These are phyloP conservation scores for Melanotus villosus DNA, from an alignment of 2,888 invertebrate species.

Conservation along the genomic window DNA sequence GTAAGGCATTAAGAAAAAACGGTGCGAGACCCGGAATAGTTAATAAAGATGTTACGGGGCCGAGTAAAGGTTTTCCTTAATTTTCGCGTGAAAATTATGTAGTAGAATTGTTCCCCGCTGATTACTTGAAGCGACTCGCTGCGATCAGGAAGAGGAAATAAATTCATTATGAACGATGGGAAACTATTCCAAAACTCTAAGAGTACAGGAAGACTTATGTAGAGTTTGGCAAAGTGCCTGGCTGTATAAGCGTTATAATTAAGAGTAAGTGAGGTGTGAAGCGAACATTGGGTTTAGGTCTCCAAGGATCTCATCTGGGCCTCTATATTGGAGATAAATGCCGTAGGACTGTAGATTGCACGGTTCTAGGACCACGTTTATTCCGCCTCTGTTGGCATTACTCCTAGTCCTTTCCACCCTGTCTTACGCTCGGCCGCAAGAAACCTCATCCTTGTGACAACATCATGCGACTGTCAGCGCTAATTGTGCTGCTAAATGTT, in stretches of 20 bases:
- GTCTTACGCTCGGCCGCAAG: constrained; percentile 47
- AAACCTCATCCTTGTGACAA: constrained; percentile 37
- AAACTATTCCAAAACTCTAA: constrained; percentile 45
- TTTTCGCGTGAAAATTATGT: constrained; percentile 23
- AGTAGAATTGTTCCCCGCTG: constrained; percentile 23
- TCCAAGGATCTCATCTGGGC: constrained; percentile 63
- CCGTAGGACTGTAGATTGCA: constrained; percentile 49
- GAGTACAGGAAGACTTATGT: constrained; percentile 45
- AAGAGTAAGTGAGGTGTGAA: constrained; percentile 67
- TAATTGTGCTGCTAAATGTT: constrained; percentile 48
- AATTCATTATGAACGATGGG: constrained; percentile 38
- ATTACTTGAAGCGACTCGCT: no score
- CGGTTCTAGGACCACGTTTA: constrained; percentile 41
- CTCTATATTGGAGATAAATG: constrained; percentile 59
- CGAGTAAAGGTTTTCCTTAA: constrained; percentile 3
- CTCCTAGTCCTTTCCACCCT: constrained; percentile 36
- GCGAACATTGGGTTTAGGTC: constrained; percentile 62
- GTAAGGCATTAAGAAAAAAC: constrained; percentile 6
- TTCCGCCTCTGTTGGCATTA: constrained; percentile 41
- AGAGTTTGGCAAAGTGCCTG: constrained; percentile 48
- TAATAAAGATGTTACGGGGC: neutral
- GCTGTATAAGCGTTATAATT: constrained; percentile 63
- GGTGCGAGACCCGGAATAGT: neutral
- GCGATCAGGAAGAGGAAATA: constrained; percentile 38
- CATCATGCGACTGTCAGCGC: constrained; percentile 40